Conservation (phyloP, 1,140 invertebrate species). For the Musca domestica region DNA sequence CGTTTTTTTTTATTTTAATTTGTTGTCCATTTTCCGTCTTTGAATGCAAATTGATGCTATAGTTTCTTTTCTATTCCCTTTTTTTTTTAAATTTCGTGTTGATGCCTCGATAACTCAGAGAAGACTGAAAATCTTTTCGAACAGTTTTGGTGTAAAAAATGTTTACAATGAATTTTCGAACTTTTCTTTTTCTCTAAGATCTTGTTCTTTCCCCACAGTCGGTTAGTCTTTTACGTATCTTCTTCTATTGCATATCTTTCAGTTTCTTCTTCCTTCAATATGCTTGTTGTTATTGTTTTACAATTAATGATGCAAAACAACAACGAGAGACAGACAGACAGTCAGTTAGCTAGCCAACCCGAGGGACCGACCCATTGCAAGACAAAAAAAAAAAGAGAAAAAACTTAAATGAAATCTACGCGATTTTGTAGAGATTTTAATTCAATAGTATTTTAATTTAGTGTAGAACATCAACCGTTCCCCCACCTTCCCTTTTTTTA, state of each 20-base stretch:
- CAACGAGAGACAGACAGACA: neutral
- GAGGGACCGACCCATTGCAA: too few relatives aligned
- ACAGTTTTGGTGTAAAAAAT: slow-evolving; percentile 1
- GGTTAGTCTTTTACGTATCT: too few relatives aligned
- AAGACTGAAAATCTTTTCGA: slow-evolving; percentile 29
- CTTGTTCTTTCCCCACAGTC: slow-evolving; percentile 4
- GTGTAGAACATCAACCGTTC: too few relatives aligned
- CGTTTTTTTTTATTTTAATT: neutral
- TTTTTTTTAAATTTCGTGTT: slow-evolving; percentile 1
- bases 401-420: too few relatives aligned
- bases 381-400: too few relatives aligned
- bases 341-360: too few relatives aligned
- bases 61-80: too few relatives aligned
- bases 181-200: neutral
- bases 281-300: slow-evolving; percentile 11
- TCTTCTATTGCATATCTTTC: slow-evolving; percentile 1
- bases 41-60: neutral
- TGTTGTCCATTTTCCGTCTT: neutral
- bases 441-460: slow-evolving; percentile 17
- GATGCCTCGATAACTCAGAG: slow-evolving; percentile 30
- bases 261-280: slow-evolving; percentile 2
- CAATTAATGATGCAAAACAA: neutral
- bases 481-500: too few relatives aligned
- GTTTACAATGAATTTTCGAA: slow-evolving; percentile 20
- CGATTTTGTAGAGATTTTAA: slow-evolving; percentile 4